phyloP scores from a whole-genome alignment of 2,797 vertebrate genomes.

The Gallinago solitaria region DNA sequence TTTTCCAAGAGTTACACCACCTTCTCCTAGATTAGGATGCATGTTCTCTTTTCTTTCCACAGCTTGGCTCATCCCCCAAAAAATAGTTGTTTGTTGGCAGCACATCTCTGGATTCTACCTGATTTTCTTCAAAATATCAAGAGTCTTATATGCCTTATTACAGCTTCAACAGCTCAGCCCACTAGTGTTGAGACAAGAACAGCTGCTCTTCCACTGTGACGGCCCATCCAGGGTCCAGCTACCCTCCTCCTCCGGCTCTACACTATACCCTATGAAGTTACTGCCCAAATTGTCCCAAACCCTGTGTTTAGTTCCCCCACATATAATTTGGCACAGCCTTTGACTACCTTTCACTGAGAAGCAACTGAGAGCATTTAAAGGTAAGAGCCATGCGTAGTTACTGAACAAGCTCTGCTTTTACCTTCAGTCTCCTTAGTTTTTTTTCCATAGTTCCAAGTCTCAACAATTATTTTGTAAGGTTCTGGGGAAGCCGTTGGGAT shows the following conservation, averaged over 20 bases:
- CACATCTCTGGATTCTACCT: neutral
- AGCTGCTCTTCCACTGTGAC: neutral
- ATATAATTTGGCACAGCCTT: neutral
- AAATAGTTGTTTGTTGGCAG: neutral
- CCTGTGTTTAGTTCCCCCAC: neutral
- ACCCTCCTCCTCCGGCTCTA: neutral
- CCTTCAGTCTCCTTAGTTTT: neutral
- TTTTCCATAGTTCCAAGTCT: neutral
- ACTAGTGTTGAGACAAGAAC: neutral
- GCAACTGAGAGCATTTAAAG: neutral
- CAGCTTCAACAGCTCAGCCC: neutral
- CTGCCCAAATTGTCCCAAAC: neutral
- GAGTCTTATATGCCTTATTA: rapidly evolving
- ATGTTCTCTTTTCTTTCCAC: neutral
- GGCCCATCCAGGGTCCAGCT: neutral
- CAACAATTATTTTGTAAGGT: neutral
- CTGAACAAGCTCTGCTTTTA: neutral
- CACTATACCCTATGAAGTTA: neutral
- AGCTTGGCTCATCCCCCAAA: neutral
- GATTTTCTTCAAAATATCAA: neutral
- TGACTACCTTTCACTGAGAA: neutral
- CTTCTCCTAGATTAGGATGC: neutral
- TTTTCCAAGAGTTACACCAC: neutral
- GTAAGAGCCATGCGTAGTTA: neutral
- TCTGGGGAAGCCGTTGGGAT: neutral